These are phyloP conservation scores for Pseudopleuronectes americanus DNA, from an alignment of 2,797 vertebrate genomes.

Conservation along the genomic window DNA sequence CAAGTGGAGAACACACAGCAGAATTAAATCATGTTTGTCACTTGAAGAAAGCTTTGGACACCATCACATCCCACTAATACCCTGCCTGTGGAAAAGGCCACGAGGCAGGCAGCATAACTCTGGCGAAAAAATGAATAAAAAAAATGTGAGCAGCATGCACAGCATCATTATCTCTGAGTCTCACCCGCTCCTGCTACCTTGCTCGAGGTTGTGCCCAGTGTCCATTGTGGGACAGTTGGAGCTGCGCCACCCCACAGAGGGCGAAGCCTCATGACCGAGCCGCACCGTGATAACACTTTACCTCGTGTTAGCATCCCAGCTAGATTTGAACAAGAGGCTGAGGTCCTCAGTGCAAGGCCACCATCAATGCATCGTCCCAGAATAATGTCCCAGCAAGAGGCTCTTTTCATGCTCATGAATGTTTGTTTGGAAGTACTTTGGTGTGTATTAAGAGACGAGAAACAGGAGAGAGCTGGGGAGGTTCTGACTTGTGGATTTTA, in stretches of 20 bases:
- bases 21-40: conserved; percentile 62
- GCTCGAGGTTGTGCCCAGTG: conserved; percentile 48
- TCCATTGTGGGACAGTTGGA: conserved; percentile 17
- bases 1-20: conserved; percentile 21
- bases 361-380: background rate
- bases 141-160: conserved; percentile 30
- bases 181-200: conserved; percentile 32
- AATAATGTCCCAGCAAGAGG: conserved; percentile 31
- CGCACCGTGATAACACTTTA: conserved; percentile 31
- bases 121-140: background rate
- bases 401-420: conserved; percentile 38
- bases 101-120: conserved; percentile 40
- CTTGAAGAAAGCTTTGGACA: conserved; percentile 43
- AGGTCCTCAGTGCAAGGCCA: conserved; percentile 18
- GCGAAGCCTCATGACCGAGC: conserved; percentile 13
- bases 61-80: conserved; percentile 64
- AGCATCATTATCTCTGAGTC: conserved; percentile 57
- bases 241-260: conserved; percentile 34
- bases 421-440: conserved; percentile 23
- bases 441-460: conserved; percentile 16
- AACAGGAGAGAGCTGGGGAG: background rate
- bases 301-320: conserved; percentile 52
- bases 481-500: conserved; percentile 36
- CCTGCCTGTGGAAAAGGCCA: conserved; percentile 52
- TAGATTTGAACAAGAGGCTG: conserved; percentile 14